Base-by-base conservation (phyloP, 2,888 invertebrate species). In the Choristoneura rosaceana region DNA sequence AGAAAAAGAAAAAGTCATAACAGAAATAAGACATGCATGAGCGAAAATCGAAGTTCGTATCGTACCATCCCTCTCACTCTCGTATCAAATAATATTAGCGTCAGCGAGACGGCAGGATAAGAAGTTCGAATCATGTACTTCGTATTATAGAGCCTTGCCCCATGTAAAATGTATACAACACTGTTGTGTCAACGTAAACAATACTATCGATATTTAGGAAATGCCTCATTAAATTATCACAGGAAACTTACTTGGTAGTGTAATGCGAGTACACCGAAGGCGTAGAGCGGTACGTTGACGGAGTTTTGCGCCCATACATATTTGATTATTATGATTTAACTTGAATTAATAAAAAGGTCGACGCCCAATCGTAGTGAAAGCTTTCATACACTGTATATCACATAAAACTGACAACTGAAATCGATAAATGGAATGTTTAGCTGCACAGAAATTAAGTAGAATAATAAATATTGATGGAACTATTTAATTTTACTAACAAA, bases 251-350 rank as follows among this genome's bases (percentile, higher is more conserved):
- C 96, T 95, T 95, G 82, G 95, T 95, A 68, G 98, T 98, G 71
- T 98, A 96, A 88, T 98, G 98, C 0, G 98, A 98, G 86, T 98
- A 98, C 59, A 98, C 96, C 0, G 98, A 98, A 10, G 97, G 97
- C 78, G 98, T 97, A 62, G 98, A 98, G 80, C 96, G 94, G 82
- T 96, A 96, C 4, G 97, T 96, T 70, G 97, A 97, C 4, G 98
- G 97, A 38, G 97, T 97, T 90, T 97, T 97, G 81, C 97, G 95
- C 68, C 97, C 97, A 90, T 97, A 97, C 94, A 94, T 94, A 69
- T 78, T 87, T 73, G 25, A 69, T 61, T 66, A 59, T 67, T 66
- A 12, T 9, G 41, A 33, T 55, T 47, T 43, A 34, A 52, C 34
- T 64, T 3, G 25, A 47, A 17, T 47, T 55, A 45, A 2, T 55